Evolutionary conservation across 2,888 invertebrate species (phyloP), one percentile per base, ranked within the genome.

Genomic region (Xylophagus ater): DNA sequence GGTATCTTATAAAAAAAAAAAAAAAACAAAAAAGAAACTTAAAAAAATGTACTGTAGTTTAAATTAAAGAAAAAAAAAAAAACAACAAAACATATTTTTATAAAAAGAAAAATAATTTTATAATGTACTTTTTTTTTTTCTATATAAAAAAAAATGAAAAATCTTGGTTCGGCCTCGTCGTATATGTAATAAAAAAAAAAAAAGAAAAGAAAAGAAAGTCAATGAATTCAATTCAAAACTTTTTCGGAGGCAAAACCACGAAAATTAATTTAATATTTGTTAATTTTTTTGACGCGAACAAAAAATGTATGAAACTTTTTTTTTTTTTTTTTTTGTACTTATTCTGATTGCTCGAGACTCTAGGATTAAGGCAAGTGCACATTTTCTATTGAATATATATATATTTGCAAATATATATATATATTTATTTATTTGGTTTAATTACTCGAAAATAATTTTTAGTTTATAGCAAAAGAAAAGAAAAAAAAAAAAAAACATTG

Each of bases 1-100:
- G 63, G 63, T 63, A 63, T 60, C 60, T 55, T 53, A 53, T 53
- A 39, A 49, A 46, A 41, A 48, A 44, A 36, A 37, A 43, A 36
- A 45, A 42, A 46, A 8, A 18, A 28, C 23, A 38, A 29, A 28
- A 34, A 45, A 34, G 41, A 25, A 47, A 42, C n/a, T n/a, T n/a
- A n/a, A n/a, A n/a, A n/a, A n/a, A n/a, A n/a, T n/a, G n/a, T n/a
- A n/a, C 18, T 30, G 30, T 30, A 30, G n/a, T n/a, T n/a, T n/a
- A n/a, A n/a, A n/a, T n/a, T n/a, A n/a, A n/a, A 43, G 36, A 42
- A 33, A 40, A 41, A 39, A 23, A 41, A 45, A 43, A 47, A 43
- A 43, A 39, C 41, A 41, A 45, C 47, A 43, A 48, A 46, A 36
- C 41, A 46, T 48, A 49, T 50, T 51, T 47, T 46, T 48, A 38